A percentile compares a stretch with the other conserved stretches of the same genome.
Evolutionary conservation across 2,113 vertebrate species (phyloP).

Genomic region (Atherinomorus stipes): DNA sequence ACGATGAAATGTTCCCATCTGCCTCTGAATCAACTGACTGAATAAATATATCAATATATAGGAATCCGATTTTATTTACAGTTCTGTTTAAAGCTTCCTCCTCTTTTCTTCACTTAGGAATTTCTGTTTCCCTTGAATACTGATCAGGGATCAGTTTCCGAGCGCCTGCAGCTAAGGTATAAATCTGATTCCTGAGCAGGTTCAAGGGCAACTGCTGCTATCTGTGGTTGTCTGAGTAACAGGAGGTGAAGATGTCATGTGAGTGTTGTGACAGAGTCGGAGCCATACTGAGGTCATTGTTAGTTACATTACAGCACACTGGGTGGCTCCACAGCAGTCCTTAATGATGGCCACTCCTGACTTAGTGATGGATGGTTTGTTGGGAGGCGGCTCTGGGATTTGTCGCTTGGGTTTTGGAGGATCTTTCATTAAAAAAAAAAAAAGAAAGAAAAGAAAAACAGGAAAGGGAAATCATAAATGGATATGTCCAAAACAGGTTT

Average conservation of each 20-base stretch:
- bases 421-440: conserved; percentile 71
- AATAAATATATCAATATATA: conserved; percentile 11
- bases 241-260: conserved; percentile 43
- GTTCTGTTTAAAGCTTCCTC: conserved; percentile 4
- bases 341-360: conserved; percentile 93
- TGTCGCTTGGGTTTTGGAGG: conserved; percentile 89
- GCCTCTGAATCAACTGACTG: conserved; percentile 2
- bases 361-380: conserved; percentile 93
- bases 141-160: conserved; percentile 39
- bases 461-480: background rate
- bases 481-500: background rate
- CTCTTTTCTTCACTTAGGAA: background rate
- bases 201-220: background rate
- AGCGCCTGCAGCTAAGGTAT: background rate
- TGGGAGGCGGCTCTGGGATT: conserved; percentile 86
- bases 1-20: conserved; percentile 10
- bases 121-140: background rate
- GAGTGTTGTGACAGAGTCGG: conserved; percentile 2
- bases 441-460: background rate
- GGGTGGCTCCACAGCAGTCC: conserved; percentile 96
- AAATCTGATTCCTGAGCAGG: conserved; percentile 22
- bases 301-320: conserved; percentile 93
- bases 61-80: conserved; percentile 27
- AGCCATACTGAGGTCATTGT: background rate
- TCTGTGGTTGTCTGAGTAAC: conserved; percentile 50